Evolutionary conservation across 2,888 invertebrate genomes (phyloP), one percentile per base, ranked within the genome.

Genomic region (Hyposoter dolosus): DNA sequence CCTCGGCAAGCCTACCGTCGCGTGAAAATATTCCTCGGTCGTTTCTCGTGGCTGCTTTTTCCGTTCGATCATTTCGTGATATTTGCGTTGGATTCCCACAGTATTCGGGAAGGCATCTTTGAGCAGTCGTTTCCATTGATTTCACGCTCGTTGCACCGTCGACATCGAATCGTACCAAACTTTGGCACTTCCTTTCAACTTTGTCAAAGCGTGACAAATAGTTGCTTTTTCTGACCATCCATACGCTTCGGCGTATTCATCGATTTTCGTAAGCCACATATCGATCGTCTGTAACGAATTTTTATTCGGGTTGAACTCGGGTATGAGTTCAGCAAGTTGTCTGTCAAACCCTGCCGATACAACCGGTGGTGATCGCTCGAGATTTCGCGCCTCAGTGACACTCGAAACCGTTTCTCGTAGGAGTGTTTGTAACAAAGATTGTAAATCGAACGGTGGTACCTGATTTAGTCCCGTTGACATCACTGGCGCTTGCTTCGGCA

Each of bases 101-200:
- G 68, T 78, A 45, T 68, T 78, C 68, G 68, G 77, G 15, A 78
- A 80, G 28, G 72, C 71, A 17, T 80, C 80, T 23, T 60, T 76
- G 28, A 82, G 32, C 53, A 82, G 60, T 45, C 71, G 63, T 47
- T 82, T 76, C 82, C 82, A 82, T 43, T 82, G 69, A 50, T 43
- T 23, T 76, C 82, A 82, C 9, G 82, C 40, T 76, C 82, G 82
- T 35, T 82, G 76, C 9, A 82, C 76, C 7, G 76, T 71, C 10
- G 76, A 69, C 82, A 82, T 82, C 17, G 76, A 82, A 60, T 75
- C 82, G 35, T 82, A 82, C 77, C 71, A 82, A 63, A 71, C 60
- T 77, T 82, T 82, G 32, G 76, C 69, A 7, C 23, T 71, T 63
- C 76, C 82, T 65, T 15, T 69, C 0, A 82, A 43, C 60, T 82